Evolutionary conservation across 2,113 vertebrate species (phyloP).

Genomic region (Hippocampus comes): DNA sequence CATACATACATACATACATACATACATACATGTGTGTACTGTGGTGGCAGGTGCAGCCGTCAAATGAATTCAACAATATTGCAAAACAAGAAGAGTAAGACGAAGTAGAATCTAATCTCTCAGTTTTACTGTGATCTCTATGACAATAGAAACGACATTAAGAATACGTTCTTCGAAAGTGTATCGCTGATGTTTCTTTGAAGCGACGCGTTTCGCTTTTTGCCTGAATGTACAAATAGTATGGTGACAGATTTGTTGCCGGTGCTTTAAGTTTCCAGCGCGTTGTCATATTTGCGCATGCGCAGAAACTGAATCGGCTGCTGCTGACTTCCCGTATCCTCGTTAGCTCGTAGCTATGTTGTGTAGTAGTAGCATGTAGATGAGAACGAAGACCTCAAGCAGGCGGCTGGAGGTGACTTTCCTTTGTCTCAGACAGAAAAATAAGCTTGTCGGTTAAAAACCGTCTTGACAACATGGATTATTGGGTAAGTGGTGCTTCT

Average conservation of each 20-base stretch:
- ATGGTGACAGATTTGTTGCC: fast-evolving
- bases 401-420: conserved; percentile 39
- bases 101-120: too few species aligned
- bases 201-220: neutral
- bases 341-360: conserved; percentile 44
- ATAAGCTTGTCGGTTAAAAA: conserved; percentile 10
- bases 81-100: too few species aligned
- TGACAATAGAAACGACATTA: too few species aligned
- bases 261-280: fast-evolving
- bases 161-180: too few species aligned
- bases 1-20: too few species aligned
- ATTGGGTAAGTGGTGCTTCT: conserved; percentile 62
- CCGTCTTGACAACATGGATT: conserved; percentile 64
- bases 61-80: too few species aligned
- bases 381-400: conserved; percentile 31
- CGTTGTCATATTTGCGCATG: conserved; percentile 28
- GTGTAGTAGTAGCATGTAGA: conserved; percentile 55
- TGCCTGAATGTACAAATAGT: conserved; percentile 3
- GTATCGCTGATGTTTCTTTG: too few species aligned
- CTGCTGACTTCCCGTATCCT: conserved; percentile 63
- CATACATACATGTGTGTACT: too few species aligned
- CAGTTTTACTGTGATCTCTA: too few species aligned
- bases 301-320: conserved; percentile 11
- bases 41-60: too few species aligned
- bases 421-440: conserved; percentile 11